Conservation (phyloP, 2,797 vertebrate species). For the Leptodactylus fallax region DNA sequence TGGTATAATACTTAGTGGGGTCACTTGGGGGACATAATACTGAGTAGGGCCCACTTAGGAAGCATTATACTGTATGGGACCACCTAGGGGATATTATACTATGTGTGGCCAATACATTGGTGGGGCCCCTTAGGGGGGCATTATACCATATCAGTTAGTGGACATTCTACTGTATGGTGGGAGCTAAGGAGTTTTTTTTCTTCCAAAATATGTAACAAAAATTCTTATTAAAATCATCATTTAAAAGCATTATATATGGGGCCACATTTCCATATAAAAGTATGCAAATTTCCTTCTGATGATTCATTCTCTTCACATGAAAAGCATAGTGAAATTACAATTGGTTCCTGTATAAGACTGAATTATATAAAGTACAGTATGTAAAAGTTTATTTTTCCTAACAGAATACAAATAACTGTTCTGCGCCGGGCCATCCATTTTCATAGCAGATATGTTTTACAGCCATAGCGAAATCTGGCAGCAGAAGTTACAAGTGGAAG, state of each 20-base stretch:
- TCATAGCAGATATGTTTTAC: constrained; percentile 40
- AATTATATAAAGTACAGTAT: constrained; percentile 6
- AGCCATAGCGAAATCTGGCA: constrained; percentile 42
- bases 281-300: constrained; percentile 1
- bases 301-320: constrained; percentile 13
- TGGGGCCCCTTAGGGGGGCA: too few relatives aligned
- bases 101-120: too few relatives aligned
- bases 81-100: too few relatives aligned
- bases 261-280: constrained; percentile 8
- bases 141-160: too few relatives aligned
- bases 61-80: too few relatives aligned
- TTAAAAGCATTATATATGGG: constrained; percentile 17
- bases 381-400: constrained; percentile 27
- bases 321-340: constrained; percentile 36
- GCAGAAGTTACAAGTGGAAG: constrained; percentile 38
- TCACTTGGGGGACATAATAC: too few relatives aligned
- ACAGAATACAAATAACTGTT: constrained; percentile 19
- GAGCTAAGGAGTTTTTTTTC: too few relatives aligned
- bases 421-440: constrained; percentile 17
- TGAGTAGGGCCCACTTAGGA: too few relatives aligned
- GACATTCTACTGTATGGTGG: too few relatives aligned
- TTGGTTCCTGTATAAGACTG: constrained; percentile 15
- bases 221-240: neutral
- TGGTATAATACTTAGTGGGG: too few relatives aligned
- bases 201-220: too few relatives aligned